Conservation (phyloP, 1,140 invertebrate species). For the Oppia nitens region DNA sequence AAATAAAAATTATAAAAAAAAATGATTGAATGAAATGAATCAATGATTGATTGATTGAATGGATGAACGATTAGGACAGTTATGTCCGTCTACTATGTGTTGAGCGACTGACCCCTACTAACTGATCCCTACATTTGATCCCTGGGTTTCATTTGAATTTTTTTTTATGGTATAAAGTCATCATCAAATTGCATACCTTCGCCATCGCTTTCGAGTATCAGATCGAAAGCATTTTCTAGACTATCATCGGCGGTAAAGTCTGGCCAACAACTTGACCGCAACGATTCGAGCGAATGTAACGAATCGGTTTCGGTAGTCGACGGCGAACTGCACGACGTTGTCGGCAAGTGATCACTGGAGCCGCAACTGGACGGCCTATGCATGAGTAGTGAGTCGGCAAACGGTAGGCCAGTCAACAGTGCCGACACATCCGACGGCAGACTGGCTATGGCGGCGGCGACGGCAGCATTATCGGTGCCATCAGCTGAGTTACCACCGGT, state of each 20-base stretch:
- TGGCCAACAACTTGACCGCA: neutral
- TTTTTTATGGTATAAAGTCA: neutral
- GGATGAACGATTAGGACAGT: no score
- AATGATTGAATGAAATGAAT: no score
- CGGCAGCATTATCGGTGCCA: neutral
- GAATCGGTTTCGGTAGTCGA: constrained; percentile 7
- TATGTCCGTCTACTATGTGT: no score
- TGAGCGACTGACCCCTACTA: no score
- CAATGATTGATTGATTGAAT: no score
- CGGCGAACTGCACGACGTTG: constrained; percentile 6
- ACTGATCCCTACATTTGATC: no score
- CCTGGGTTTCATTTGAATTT: no score
- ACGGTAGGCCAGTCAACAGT: neutral
- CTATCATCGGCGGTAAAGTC: neutral
- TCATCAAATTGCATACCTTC: neutral
- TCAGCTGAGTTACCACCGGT: neutral
- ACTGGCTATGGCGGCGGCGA: no score
- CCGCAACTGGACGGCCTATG: constrained; percentile 2
- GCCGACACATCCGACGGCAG: no score
- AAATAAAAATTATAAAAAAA: no score
- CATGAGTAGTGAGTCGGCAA: neutral
- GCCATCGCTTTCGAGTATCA: neutral
- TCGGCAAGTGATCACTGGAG: neutral
- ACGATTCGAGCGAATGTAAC: neutral
- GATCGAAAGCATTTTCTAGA: constrained; percentile 1